Evolutionary conservation across 1,140 invertebrate species (phyloP), one percentile per base, ranked within the genome.

Genomic region (Myzus persicae): DNA sequence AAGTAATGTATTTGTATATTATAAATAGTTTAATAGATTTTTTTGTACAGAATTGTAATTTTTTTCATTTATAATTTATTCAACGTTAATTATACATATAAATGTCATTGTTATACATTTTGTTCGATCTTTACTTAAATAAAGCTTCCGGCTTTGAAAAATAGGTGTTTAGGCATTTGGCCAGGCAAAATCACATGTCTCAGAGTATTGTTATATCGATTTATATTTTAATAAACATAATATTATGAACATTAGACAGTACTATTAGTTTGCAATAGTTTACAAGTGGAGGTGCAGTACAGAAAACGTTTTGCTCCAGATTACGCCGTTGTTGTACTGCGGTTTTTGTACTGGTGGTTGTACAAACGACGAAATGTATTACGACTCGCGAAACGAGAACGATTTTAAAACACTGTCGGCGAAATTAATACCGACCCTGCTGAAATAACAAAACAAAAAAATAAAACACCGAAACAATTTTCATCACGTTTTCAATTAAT

Each of bases 101-200:
- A 89, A 94, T 94, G 94, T 76, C 94, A 94, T 93, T 92, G 94
- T 93, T n/a, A 59, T 44, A 94, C 94, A 94, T 94, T 94, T 54
- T 91, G 94, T 94, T 92, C 93, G 93, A 94, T 94, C 93, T 22
- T 94, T 59, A 94, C 94, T 76, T 90, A 26, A 38, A 42, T 90
- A 42, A 90, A 90, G 89, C 89, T 90, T 67, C 67, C 14, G 24
- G 88, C 88, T 59, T 90, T 59, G 26, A 44, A 85, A n/a, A 46
- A 88, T 46, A 88, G 46, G 85, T 54, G 38, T 26, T 54, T 89
- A 89, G 87, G 36, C 48, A 11, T 51, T 89, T 51, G n/a, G 46
- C 36, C 87, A 54, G 36, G 54, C 87, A 89, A 89, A 54, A 54
- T 89, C 46, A 51, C 2, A 36, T 89, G 44, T 54, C 36, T 89